Evolutionary conservation across 2,888 invertebrate species (phyloP).

Genomic region (Eristalis intricaria): DNA sequence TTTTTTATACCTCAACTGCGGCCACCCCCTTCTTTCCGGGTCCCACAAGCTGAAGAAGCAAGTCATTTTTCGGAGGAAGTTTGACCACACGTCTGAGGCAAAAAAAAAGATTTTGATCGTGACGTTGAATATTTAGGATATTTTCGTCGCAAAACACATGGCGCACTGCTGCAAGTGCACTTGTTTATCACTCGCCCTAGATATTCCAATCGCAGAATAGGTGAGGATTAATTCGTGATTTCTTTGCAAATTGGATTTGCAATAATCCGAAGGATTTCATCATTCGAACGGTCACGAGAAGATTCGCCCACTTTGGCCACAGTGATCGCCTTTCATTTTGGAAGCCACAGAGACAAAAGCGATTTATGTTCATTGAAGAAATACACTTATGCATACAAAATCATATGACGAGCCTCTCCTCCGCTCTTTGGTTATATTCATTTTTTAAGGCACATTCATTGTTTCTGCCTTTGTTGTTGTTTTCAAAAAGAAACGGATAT

Average conservation of each 20-base stretch:
- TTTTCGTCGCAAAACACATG: not conserved
- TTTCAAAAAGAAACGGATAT: not conserved
- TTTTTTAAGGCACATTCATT: conserved; percentile 1
- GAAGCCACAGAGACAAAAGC: not conserved
- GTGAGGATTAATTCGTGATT: not conserved
- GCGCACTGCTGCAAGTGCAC: not conserved
- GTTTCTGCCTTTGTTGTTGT: not conserved
- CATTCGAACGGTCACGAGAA: conserved; percentile 34
- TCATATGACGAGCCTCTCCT: conserved; percentile 28
- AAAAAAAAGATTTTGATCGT: not conserved
- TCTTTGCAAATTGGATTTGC: conserved; percentile 6
- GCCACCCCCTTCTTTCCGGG: not conserved
- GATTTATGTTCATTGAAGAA: not conserved
- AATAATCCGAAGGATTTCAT: conserved; percentile 35
- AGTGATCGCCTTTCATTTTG: conserved; percentile 31
- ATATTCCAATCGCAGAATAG: not conserved
- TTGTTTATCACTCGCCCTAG: not conserved
- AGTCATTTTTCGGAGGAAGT: not conserved
- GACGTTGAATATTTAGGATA: not conserved
- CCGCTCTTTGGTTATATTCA: not conserved
- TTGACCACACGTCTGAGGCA: not conserved
- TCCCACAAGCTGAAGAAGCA: not conserved
- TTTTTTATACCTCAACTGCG: not conserved
- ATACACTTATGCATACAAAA: not conserved
- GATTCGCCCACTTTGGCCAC: conserved; percentile 1